Conservation (phyloP, 2,113 vertebrate genomes). For the Chinchilla lanigera region DNA sequence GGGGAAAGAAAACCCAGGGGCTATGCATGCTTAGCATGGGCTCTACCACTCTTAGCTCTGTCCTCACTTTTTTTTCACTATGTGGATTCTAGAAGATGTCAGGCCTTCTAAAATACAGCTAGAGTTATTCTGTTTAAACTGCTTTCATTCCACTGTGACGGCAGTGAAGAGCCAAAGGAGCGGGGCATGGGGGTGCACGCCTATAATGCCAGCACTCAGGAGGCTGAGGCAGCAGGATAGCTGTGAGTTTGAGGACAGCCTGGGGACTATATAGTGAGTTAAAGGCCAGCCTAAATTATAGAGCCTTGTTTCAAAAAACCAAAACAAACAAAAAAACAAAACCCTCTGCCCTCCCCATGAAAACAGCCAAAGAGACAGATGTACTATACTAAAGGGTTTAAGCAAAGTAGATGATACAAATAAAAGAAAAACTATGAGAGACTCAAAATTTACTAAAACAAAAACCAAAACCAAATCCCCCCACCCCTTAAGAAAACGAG, state of each 20-base stretch:
- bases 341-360: not conserved
- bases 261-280: not conserved
- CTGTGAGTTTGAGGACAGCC: not conserved
- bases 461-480: not conserved
- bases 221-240: not conserved
- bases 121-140: not conserved
- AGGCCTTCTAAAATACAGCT: not conserved
- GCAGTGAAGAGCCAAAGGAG: not conserved
- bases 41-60: not conserved
- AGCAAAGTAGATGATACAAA: not conserved
- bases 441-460: not conserved
- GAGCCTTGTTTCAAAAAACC: not conserved
- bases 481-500: not conserved
- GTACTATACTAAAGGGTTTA: not conserved
- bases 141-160: not conserved
- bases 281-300: not conserved
- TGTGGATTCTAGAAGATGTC: not conserved
- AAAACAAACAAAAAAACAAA: not conserved
- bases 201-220: not conserved
- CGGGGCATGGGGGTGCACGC: not conserved
- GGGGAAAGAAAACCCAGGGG: not conserved
- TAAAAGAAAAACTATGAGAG: not conserved
- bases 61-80: not conserved
- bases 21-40: not conserved
- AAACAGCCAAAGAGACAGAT: not conserved